Conservation (phyloP, 2,888 invertebrate genomes). For the Drosophila pullipes region DNA sequence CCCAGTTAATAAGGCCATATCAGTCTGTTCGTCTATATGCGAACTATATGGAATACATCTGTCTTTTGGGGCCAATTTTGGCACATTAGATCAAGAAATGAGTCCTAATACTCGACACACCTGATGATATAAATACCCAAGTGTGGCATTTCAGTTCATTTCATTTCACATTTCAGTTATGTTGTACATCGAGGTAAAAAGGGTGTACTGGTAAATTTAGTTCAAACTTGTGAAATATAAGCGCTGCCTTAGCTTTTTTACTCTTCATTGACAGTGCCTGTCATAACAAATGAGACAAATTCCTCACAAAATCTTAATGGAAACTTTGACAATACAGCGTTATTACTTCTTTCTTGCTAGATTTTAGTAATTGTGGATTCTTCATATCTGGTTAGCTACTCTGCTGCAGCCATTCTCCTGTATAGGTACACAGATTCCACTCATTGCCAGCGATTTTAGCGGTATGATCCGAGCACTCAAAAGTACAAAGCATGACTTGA, state of each 20-base stretch:
- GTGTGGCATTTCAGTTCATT: background rate
- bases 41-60: background rate
- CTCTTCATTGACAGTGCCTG: too few relatives aligned
- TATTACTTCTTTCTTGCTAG: too few relatives aligned
- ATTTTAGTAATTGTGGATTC: too few relatives aligned
- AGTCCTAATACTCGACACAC: background rate
- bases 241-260: too few relatives aligned
- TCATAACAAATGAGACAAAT: background rate
- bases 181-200: background rate
- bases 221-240: too few relatives aligned
- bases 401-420: too few relatives aligned
- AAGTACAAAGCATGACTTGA: too few relatives aligned
- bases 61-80: background rate
- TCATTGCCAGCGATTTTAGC: too few relatives aligned
- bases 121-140: background rate
- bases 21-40: background rate
- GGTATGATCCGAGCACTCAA: too few relatives aligned
- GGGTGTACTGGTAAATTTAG: background rate
- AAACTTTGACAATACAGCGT: background rate
- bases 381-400: too few relatives aligned
- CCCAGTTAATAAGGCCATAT: background rate
- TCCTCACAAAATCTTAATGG: background rate
- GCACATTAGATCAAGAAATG: background rate
- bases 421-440: too few relatives aligned
- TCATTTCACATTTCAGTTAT: background rate